A percentile compares a stretch with the other conserved stretches of the same genome.
Evolutionary conservation across 2,888 invertebrate genomes (phyloP).

Genomic region (Parasteatoda lunata): DNA sequence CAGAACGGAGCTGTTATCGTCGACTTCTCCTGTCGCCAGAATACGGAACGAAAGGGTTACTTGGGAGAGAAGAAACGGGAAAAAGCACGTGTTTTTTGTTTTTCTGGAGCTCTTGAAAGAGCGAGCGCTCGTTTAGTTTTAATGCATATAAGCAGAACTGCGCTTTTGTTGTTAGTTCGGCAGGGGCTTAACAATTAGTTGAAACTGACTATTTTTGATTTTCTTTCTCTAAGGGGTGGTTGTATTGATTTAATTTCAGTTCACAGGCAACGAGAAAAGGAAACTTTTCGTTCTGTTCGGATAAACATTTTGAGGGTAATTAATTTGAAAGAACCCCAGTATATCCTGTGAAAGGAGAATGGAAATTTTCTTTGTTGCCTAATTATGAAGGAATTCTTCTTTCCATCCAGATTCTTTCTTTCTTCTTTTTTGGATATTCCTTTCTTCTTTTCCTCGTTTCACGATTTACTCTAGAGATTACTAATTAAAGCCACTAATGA

Average conservation of each 20-base stretch:
- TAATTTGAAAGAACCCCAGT: neutral
- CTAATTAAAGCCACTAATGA: conserved; percentile 1
- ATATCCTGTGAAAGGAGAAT: neutral
- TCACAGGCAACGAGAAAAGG: conserved; percentile 8
- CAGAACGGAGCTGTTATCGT: conserved; percentile 3
- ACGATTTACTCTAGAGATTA: conserved; percentile 5
- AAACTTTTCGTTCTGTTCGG: neutral
- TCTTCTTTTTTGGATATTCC: neutral
- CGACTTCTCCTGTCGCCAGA: neutral
- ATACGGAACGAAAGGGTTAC: conserved; percentile 27
- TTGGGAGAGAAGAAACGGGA: neutral
- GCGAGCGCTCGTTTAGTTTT: conserved; percentile 22
- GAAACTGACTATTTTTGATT: conserved; percentile 23
- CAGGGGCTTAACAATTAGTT: conserved; percentile 11
- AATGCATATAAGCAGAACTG: conserved; percentile 3
- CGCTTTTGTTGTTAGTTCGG: neutral
- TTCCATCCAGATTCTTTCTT: neutral
- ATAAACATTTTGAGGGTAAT: conserved; percentile 14
- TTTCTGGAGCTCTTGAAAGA: neutral
- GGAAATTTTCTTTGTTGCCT: conserved; percentile 5
- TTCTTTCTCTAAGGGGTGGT: conserved; percentile 15
- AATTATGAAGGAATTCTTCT: neutral
- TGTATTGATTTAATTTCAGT: conserved; percentile 40
- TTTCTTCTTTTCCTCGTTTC: neutral
- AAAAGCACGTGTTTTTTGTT: conserved; percentile 33